Percentiles rank a stretch among this genome's conserved stretches.
phyloP scores from a whole-genome alignment of 1,140 invertebrate species.

The Lasaia peninsularis region DNA sequence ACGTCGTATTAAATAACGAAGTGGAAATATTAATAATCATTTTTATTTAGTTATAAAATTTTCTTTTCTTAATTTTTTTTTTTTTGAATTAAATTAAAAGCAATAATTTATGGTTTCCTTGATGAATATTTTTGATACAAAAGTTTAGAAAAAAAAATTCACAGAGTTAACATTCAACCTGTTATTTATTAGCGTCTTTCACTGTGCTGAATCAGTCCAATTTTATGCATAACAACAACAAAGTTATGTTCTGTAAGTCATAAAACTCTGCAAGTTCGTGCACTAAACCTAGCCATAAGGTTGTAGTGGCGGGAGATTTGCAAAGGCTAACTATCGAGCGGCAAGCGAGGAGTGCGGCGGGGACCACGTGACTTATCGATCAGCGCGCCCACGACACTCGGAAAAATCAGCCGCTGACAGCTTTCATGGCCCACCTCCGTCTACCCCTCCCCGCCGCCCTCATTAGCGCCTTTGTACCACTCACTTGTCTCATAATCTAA shows the following conservation, averaged over 20 bases:
- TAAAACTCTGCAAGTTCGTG: slow-evolving; percentile 1
- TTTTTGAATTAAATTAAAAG: too few relatives aligned
- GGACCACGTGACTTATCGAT: slow-evolving; percentile 74
- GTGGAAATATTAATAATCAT: too few relatives aligned
- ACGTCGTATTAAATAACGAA: too few relatives aligned
- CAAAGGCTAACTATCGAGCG: slow-evolving; percentile 71
- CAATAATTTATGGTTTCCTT: too few relatives aligned
- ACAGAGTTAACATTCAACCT: too few relatives aligned
- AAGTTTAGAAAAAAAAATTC: too few relatives aligned
- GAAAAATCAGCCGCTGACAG: slow-evolving; percentile 76
- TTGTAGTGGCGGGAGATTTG: slow-evolving; percentile 66
- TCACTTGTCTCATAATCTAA: slow-evolving; percentile 70
- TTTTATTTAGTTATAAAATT: too few relatives aligned
- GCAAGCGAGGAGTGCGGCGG: slow-evolving; percentile 44
- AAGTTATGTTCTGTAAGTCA: not conserved
- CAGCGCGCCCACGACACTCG: slow-evolving; percentile 72
- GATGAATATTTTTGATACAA: too few relatives aligned
- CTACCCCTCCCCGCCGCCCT: slow-evolving; percentile 43
- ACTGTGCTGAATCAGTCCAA: too few relatives aligned
- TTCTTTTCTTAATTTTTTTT: too few relatives aligned
- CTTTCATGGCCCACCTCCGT: slow-evolving; percentile 48
- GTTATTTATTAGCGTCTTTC: too few relatives aligned
- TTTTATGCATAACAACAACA: too few relatives aligned
- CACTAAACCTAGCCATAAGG: slow-evolving; percentile 29
- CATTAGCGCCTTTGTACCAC: slow-evolving; percentile 72